These are phyloP conservation scores for Epirrhoe tristata DNA, from an alignment of 2,888 invertebrate genomes.

Conservation along the genomic window DNA sequence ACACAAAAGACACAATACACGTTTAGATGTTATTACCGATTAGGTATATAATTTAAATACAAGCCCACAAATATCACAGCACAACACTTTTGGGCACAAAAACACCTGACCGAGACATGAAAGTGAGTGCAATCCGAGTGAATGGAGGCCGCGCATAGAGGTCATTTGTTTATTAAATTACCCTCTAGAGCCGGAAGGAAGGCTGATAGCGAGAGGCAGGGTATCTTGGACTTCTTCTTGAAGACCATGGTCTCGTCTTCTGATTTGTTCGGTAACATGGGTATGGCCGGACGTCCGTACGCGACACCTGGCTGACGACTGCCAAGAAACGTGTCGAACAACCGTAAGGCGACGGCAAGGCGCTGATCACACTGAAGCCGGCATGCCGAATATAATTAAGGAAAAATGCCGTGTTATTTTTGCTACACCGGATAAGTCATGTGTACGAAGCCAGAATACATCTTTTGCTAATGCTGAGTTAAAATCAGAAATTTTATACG, in stretches of 20 bases:
- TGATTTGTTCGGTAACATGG: constrained; percentile 76
- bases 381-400: constrained; percentile 6
- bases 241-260: constrained; percentile 79
- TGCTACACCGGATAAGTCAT: too few species aligned
- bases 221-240: constrained; percentile 83
- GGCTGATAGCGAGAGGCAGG: constrained; percentile 78
- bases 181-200: constrained; percentile 82
- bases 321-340: constrained; percentile 71
- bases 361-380: constrained; percentile 57
- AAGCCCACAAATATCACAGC: constrained; percentile 48
- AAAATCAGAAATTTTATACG: too few species aligned
- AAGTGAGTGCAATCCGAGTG: constrained; percentile 79
- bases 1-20: constrained; percentile 35
- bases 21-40: constrained; percentile 10
- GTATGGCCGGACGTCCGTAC: constrained; percentile 74
- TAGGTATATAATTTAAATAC: constrained; percentile 21
- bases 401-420: neutral
- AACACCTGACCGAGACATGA: constrained; percentile 82
- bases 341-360: constrained; percentile 69
- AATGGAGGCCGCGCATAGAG: constrained; percentile 79
- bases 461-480: too few species aligned
- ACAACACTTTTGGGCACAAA: constrained; percentile 67
- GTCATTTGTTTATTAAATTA: constrained; percentile 66
- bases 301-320: constrained; percentile 70
- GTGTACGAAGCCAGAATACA: too few species aligned